Evolutionary conservation across 2,888 invertebrate genomes (phyloP).

Genomic region (Charanyca ferruginea): DNA sequence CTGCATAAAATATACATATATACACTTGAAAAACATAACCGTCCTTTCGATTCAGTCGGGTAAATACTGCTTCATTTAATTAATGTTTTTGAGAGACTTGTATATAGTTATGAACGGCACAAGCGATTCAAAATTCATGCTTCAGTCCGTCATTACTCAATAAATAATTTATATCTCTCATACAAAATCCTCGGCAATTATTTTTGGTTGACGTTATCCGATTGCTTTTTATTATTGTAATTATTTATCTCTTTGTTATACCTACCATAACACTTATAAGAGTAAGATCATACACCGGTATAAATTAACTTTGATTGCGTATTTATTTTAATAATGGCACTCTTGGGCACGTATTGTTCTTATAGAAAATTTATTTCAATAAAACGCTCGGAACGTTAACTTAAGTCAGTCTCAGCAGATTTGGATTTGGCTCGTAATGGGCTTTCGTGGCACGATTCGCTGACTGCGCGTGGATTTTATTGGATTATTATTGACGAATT

Average conservation of each 20-base stretch:
- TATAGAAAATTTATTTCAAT: slow-evolving; percentile 20
- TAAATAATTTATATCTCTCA: not conserved
- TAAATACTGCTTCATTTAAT: too few species aligned
- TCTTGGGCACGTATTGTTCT: slow-evolving; percentile 25
- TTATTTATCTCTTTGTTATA: too few species aligned
- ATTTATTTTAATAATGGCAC: slow-evolving; percentile 1
- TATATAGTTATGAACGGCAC: not conserved
- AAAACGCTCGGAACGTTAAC: slow-evolving; percentile 22
- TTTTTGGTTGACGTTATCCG: too few species aligned
- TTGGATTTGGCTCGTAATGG: slow-evolving; percentile 38
- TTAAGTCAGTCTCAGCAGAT: slow-evolving; percentile 31
- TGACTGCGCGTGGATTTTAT: slow-evolving; percentile 41
- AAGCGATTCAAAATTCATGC: too few species aligned
- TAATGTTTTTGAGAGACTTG: not conserved
- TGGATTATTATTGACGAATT: slow-evolving; percentile 29
- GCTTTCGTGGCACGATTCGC: slow-evolving; percentile 24
- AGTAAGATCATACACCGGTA: too few species aligned
- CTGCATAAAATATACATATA: too few species aligned
- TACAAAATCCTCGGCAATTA: too few species aligned
- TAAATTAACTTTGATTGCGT: too few species aligned
- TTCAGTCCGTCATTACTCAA: not conserved
- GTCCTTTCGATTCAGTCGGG: too few species aligned
- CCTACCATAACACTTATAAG: too few species aligned
- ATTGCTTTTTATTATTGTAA: too few species aligned
- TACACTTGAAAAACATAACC: too few species aligned